A percentile compares a stretch with the other conserved stretches of the same genome.
These are phyloP conservation scores for Thyatira batis DNA, from an alignment of 2,888 invertebrate species.

Conservation along the genomic window DNA sequence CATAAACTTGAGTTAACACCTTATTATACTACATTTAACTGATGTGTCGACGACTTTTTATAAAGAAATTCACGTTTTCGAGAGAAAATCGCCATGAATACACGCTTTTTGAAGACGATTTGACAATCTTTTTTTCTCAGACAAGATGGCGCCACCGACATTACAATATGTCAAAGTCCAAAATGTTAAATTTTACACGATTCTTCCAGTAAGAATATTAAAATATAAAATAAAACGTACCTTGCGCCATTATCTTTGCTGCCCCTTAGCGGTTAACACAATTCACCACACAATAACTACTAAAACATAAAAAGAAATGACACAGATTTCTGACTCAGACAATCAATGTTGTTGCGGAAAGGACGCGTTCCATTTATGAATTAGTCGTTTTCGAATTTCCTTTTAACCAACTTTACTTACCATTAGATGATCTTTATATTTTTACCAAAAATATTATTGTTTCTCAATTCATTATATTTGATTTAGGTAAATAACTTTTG, in stretches of 20 bases:
- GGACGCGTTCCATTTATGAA: slow-evolving; percentile 37
- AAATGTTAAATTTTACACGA: slow-evolving; percentile 26
- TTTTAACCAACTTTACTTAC: no score
- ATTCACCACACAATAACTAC: slow-evolving; percentile 13
- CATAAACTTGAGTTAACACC: neutral
- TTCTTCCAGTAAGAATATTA: slow-evolving; percentile 5
- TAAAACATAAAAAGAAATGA: slow-evolving; percentile 32
- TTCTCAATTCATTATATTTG: no score
- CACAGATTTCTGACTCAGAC: slow-evolving; percentile 44
- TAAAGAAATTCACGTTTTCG: slow-evolving; percentile 7
- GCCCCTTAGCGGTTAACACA: slow-evolving; percentile 18
- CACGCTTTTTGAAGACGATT: slow-evolving; percentile 27
- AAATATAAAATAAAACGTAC: slow-evolving; percentile 45
- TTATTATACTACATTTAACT: neutral
- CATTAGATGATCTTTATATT: no score
- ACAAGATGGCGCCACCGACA: slow-evolving; percentile 70
- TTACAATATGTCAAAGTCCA: slow-evolving; percentile 60
- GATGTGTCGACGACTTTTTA: neutral
- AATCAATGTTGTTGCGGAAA: slow-evolving; percentile 38
- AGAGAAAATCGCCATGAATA: slow-evolving; percentile 30
- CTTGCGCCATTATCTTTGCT: slow-evolving; percentile 57
- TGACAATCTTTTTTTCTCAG: slow-evolving; percentile 36
- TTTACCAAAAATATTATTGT: no score
- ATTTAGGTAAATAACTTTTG: no score
- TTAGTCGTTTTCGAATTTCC: no score